These are phyloP conservation scores for Tipula vernalis DNA, from an alignment of 2,888 invertebrate species.

Conservation along the genomic window DNA sequence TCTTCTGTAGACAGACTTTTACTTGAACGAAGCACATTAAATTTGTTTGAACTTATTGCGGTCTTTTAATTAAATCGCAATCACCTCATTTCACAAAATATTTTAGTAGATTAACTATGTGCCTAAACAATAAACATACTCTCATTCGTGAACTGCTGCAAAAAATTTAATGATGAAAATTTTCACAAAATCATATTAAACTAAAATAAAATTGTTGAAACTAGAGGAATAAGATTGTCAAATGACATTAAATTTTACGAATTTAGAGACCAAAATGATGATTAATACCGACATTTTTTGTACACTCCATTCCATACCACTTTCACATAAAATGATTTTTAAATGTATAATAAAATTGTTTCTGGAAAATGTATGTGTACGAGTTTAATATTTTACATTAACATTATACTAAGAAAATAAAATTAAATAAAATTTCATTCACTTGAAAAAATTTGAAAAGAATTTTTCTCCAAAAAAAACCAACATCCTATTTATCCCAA, in stretches of 20 bases:
- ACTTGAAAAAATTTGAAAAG: not conserved
- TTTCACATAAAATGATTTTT: not conserved
- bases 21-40: not conserved
- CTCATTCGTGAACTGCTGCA: no score
- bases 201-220: not conserved
- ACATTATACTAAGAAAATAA: not conserved
- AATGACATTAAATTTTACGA: not conserved
- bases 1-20: not conserved
- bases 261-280: not conserved
- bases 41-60: not conserved
- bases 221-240: not conserved
- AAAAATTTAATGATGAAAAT: not conserved
- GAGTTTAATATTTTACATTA: not conserved
- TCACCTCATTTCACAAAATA: not conserved
- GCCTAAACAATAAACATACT: not conserved
- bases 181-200: not conserved
- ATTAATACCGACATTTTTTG: not conserved
- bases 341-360: not conserved
- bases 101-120: not conserved
- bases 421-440: not conserved
- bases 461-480: not conserved
- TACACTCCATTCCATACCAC: not conserved
- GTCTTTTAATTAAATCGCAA: not conserved
- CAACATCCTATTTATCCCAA: not conserved
- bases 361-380: not conserved